Percentiles rank a stretch among this genome's conserved stretches.
These are phyloP conservation scores for Myoxocephalus aenaeus DNA, from an alignment of 2,797 vertebrate species.

Conservation along the genomic window DNA sequence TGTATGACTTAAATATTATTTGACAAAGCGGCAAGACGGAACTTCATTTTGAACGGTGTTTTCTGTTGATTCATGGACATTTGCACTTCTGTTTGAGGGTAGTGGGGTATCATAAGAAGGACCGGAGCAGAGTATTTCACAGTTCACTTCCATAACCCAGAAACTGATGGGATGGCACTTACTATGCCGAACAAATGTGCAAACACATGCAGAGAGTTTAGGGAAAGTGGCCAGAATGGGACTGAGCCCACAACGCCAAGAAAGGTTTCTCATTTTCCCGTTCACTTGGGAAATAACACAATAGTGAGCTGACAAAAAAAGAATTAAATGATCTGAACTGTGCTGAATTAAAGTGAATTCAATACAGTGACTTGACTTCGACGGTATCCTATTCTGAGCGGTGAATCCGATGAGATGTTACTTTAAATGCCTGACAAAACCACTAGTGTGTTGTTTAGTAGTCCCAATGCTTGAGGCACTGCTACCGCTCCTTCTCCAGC, in stretches of 20 bases:
- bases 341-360: neutral
- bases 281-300: neutral
- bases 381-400: neutral
- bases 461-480: constrained; percentile 18
- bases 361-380: neutral
- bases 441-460: constrained; percentile 8
- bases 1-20: neutral
- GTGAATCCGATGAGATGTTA: constrained; percentile 4
- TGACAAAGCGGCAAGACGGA: neutral
- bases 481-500: constrained; percentile 39
- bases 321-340: neutral
- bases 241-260: neutral
- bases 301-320: neutral
- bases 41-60: neutral
- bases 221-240: neutral
- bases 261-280: constrained; percentile 5
- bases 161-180: constrained; percentile 1
- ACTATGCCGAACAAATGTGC: neutral
- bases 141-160: neutral
- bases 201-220: neutral
- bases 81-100: neutral
- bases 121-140: neutral
- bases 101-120: neutral
- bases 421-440: constrained; percentile 24
- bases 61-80: neutral